phyloP scores from a whole-genome alignment of 2,113 vertebrate species.

The Nibea coibor region DNA sequence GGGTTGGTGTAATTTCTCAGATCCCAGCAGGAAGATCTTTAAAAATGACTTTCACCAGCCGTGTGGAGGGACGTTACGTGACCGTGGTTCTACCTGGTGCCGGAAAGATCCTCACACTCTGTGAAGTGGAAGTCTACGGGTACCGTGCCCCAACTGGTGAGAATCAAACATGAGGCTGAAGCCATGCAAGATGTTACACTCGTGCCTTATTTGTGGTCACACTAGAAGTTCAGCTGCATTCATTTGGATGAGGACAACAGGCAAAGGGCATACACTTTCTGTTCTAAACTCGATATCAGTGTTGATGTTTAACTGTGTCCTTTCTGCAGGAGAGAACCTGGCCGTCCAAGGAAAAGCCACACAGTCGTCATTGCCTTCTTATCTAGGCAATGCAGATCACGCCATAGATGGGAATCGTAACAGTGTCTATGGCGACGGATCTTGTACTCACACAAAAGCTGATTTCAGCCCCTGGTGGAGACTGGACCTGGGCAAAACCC shows the following conservation, averaged over 20 bases:
- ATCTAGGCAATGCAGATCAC: background rate
- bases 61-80: constrained; percentile 56
- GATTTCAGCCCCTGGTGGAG: constrained; percentile 47
- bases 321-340: constrained; percentile 57
- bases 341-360: constrained; percentile 60
- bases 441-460: background rate
- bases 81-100: constrained; percentile 18
- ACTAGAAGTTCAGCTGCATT: background rate
- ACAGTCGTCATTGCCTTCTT: constrained; percentile 13
- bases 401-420: constrained; percentile 59
- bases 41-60: background rate
- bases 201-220: background rate
- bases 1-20: constrained; percentile 22
- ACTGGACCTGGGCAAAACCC: constrained; percentile 58
- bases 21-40: constrained; percentile 15
- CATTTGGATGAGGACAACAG: background rate
- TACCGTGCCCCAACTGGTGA: constrained; percentile 56
- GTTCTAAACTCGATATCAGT: background rate
- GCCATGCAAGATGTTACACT: background rate
- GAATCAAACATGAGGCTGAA: background rate
- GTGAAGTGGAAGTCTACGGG: constrained; percentile 68
- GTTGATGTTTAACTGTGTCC: background rate
- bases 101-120: background rate
- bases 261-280: no score
- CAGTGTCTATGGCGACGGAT: rapidly evolving